Evolutionary conservation across 2,113 vertebrate species (phyloP), one percentile per base, ranked within the genome.

Genomic region (Suricata suricatta): DNA sequence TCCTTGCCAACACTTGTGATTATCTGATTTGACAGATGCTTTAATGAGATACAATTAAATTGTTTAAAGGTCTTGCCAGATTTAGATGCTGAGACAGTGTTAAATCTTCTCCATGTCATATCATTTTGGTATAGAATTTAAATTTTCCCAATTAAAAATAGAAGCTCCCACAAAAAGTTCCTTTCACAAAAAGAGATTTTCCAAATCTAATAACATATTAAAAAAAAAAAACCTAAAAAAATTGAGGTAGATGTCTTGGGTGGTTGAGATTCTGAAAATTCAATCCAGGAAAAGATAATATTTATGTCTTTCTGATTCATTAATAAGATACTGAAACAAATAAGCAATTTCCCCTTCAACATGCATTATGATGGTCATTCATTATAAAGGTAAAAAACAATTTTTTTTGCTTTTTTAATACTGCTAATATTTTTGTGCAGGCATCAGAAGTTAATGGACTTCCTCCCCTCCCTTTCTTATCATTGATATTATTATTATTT

Each of bases 271-370:
- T 96, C 52, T 81, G 83, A 90, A 92, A 95, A 85, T 82, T 96
- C 76, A 64, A 83, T 94, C 92, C 60, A 95, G 94, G 95, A 96
- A 97, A 97, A 98, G 98, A 79, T 95, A 98, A 80, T 97, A 97
- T 98, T 97, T 95, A 97, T 95, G 76, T 90, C 85, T 97, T 98
- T 97, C 96, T 98, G 96, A 98, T 96, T 97, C 96, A 97, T 98
- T 97, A 98, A 97, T 97, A 97, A 98, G 97, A 96, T 85, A 90
- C 27, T 57, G 74, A 74, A 96, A 88, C 92, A 97, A 94, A 82
- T 27, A 94, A 50, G 15, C 74, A 31, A 81, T 98, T 95, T 92
- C 33, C 9, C 29, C 33, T 25, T 95, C 11, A 95, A 86, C 88
- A 89, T 89, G 93, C 71, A 96, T 96, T 95, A 90, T 86, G 89